These are phyloP conservation scores for Eristalis intricaria DNA, from an alignment of 2,888 invertebrate genomes.

Conservation along the genomic window DNA sequence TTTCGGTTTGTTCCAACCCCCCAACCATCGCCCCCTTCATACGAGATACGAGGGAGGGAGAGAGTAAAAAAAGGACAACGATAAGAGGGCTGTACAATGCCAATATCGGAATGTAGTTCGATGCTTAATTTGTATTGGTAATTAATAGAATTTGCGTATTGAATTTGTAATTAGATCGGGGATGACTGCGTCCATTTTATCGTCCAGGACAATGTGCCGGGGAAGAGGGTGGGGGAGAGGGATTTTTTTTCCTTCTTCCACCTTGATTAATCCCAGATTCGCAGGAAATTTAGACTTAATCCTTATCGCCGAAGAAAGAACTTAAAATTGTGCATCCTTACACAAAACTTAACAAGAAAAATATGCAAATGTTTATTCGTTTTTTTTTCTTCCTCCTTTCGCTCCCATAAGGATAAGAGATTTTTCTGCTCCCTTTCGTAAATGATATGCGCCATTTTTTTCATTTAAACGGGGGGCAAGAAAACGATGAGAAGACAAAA, in stretches of 20 bases:
- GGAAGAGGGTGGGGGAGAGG: background rate
- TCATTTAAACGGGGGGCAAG: background rate
- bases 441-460: constrained; percentile 45
- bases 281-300: constrained; percentile 64
- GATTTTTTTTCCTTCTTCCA: background rate
- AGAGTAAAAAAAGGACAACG: constrained; percentile 21
- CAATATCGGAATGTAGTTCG: constrained; percentile 64
- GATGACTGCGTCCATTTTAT: constrained; percentile 22
- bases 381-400: constrained; percentile 27
- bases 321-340: constrained; percentile 71
- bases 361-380: constrained; percentile 77
- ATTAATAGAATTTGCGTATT: constrained; percentile 80
- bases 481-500: constrained; percentile 29
- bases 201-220: background rate
- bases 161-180: constrained; percentile 78
- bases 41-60: background rate
- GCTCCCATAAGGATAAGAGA: constrained; percentile 30
- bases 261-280: constrained; percentile 66
- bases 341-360: constrained; percentile 75
- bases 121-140: constrained; percentile 78
- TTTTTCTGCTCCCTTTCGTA: constrained; percentile 28
- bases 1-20: constrained; percentile 2
- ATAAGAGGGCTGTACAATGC: constrained; percentile 55
- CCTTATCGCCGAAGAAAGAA: constrained; percentile 49
- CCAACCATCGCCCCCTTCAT: too few relatives aligned